Evolutionary conservation across 2,888 invertebrate genomes (phyloP).

Genomic region (Temnothorax unifasciatus): DNA sequence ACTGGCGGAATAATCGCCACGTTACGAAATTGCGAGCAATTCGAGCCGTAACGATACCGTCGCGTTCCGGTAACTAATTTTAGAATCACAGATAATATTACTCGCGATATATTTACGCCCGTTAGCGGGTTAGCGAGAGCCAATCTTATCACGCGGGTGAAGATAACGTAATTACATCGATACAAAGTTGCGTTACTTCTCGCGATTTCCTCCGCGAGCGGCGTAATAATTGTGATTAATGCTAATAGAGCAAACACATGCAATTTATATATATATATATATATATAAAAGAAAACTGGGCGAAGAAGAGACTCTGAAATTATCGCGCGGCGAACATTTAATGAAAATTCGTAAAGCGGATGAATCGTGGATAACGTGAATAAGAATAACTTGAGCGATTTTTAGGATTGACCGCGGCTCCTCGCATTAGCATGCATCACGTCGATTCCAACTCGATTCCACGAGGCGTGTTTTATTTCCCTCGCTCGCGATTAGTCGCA

Average conservation of each 20-base stretch:
- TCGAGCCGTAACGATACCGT: slow-evolving; percentile 14
- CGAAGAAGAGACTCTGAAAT: background rate
- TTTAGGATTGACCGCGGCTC: slow-evolving; percentile 13
- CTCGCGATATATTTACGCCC: slow-evolving; percentile 10
- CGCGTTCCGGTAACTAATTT: slow-evolving; percentile 36
- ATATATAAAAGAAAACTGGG: background rate
- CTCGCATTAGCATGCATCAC: slow-evolving; percentile 14
- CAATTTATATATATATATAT: background rate
- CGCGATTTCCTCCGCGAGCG: slow-evolving; percentile 10
- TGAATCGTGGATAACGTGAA: background rate
- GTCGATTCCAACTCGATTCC: slow-evolving; percentile 2
- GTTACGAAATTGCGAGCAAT: slow-evolving; percentile 32
- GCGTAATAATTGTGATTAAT: slow-evolving; percentile 38
- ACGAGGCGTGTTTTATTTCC: slow-evolving; percentile 36
- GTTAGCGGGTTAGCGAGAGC: slow-evolving; percentile 27
- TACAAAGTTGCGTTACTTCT: slow-evolving; percentile 30
- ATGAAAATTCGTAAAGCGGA: background rate
- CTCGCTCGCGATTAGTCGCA: slow-evolving; percentile 38
- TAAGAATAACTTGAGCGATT: background rate
- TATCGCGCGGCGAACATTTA: background rate
- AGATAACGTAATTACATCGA: slow-evolving; percentile 52
- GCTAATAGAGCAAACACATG: slow-evolving; percentile 22
- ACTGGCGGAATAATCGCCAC: slow-evolving; percentile 26
- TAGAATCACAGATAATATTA: slow-evolving; percentile 30
- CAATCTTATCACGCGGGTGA: slow-evolving; percentile 36